Base-by-base conservation (phyloP, 2,888 invertebrate species). In the Chrysolina americana region DNA sequence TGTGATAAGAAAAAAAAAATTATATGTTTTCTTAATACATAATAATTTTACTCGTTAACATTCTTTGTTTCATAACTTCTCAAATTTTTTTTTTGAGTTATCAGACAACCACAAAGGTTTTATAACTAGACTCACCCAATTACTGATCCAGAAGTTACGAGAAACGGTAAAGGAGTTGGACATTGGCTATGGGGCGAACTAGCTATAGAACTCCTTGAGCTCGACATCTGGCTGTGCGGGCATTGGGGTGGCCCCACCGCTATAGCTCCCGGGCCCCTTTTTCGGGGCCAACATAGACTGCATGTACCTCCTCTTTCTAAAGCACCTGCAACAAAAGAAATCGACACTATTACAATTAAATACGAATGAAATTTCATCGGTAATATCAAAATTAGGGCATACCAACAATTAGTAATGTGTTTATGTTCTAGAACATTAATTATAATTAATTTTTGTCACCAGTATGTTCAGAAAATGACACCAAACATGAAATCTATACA, bases 131-230 rank as follows among this genome's bases (percentile, higher is more conserved):
- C 91, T 91, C 82, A 93, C 93, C 53, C 53, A 19, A 92, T 92
- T 82, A 93, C 91, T 72, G 93, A 93, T 82, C 92, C 92, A 41
- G 93, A 93, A 76, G 92, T 93, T 83, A 93, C 93, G 77, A 94
- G 89, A 88, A 94, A 94, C 70, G 94, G 94, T 89, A 93, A 90
- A 11, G 94, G 94, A n/a, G 93, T 93, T 4, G 93, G 93, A 83
- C 93, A 94, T n/a, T 93, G 92, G 75, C 90, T 90, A 28, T 92
- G 91, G 28, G 93, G 92, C 41, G 90, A 92, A 59, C 92, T 91
- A 69, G 93, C 93, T 50, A 93, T 91, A 19, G 91, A 91, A 81
- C 91, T 91, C 77, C 91, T 87, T 13, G 93, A 93, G 77, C 93
- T 93, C 70, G 93, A 93, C 82, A 93, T 90, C 47, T 92, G 89